These are phyloP conservation scores for Palythoa grandiflora DNA, from an alignment of 92 coral and sea anemone species.

Conservation along the genomic window DNA sequence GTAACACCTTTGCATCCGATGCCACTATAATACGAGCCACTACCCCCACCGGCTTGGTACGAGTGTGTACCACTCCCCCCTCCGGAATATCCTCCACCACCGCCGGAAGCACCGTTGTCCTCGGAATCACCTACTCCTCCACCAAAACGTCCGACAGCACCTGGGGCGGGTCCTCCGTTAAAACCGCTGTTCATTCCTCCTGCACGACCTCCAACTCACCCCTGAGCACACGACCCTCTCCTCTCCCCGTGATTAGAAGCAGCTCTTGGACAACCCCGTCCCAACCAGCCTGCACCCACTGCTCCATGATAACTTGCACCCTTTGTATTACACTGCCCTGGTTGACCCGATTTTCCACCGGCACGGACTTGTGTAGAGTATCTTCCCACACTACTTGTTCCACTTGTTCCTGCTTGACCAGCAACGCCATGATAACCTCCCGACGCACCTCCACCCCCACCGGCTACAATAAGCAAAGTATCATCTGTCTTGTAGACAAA, in stretches of 20 bases:
- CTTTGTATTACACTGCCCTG: conserved; percentile 63
- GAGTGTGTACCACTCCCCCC: conserved; percentile 71
- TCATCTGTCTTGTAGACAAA: conserved; percentile 66
- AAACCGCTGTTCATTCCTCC: conserved; percentile 76
- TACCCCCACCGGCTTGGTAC: conserved; percentile 82
- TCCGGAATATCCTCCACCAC: conserved; percentile 83
- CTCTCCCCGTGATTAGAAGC: conserved; percentile 57
- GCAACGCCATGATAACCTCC: conserved; percentile 70
- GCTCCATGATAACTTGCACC: conserved; percentile 72
- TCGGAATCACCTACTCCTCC: conserved; percentile 81
- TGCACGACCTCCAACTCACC: conserved; percentile 81
- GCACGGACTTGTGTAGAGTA: conserved; percentile 13
- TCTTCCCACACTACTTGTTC: too few relatives aligned
- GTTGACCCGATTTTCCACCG: conserved; percentile 75
- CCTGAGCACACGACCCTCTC: conserved; percentile 73
- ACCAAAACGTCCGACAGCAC: conserved; percentile 86
- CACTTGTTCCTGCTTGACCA: conserved; percentile 34
- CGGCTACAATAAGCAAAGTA: conserved; percentile 72
- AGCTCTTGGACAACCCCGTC: conserved; percentile 60
- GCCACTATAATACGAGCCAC: neutral
- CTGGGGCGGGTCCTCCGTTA: conserved; percentile 83
- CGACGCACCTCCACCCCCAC: conserved; percentile 88
- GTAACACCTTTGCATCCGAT: neutral
- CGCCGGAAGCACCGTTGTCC: conserved; percentile 82
- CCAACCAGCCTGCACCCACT: conserved; percentile 83